Evolutionary conservation across 1,140 invertebrate species (phyloP).

Genomic region (Pseudomyrmex pallidus): DNA sequence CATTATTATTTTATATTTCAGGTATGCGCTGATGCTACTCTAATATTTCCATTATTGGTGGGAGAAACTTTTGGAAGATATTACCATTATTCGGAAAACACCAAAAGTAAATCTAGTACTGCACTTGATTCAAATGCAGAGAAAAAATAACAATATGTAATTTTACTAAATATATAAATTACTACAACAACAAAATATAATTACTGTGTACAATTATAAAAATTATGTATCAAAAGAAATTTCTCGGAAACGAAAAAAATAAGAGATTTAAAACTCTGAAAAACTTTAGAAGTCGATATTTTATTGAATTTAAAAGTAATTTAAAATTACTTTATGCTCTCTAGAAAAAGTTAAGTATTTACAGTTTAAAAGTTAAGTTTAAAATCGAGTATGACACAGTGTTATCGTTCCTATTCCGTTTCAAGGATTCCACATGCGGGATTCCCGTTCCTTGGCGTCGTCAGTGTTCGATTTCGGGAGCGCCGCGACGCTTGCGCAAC

Average conservation of each 20-base stretch:
- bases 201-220: too few species aligned
- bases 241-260: too few species aligned
- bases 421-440: too few species aligned
- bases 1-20: constrained; percentile 77
- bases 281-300: too few species aligned
- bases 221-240: too few species aligned
- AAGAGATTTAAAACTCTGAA: too few species aligned
- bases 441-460: not conserved
- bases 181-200: not conserved
- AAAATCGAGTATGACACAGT: too few species aligned
- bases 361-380: too few species aligned
- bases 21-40: constrained; percentile 97
- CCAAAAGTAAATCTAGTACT: constrained; percentile 70
- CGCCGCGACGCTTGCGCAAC: constrained; percentile 67
- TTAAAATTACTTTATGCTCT: too few species aligned
- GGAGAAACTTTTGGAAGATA: constrained; percentile 96
- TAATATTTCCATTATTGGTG: constrained; percentile 97
- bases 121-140: constrained; percentile 65
- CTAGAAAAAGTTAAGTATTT: too few species aligned
- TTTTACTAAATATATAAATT: not conserved
- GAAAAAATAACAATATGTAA: constrained; percentile 23
- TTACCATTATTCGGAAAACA: constrained; percentile 68
- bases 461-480: constrained; percentile 11
- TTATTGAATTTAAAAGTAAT: too few species aligned
- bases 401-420: not conserved